Percentiles rank a stretch among this genome's conserved stretches.
Conservation (phyloP, 2,888 invertebrate genomes). For the Nemurella pictetii region DNA sequence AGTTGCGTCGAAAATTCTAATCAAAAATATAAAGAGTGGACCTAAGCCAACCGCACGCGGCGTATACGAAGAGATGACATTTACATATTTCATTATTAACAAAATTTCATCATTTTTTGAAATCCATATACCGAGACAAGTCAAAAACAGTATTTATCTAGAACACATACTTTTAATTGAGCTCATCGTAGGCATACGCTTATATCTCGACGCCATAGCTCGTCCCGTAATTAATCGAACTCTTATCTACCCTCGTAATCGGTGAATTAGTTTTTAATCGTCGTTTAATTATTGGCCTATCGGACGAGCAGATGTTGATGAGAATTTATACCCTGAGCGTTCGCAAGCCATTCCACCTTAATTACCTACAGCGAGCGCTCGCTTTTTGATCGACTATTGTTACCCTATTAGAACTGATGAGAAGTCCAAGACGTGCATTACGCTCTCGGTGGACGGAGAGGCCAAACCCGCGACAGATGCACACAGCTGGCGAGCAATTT, state of each 20-base stretch:
- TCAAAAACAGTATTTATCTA: background rate
- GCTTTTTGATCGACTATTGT: background rate
- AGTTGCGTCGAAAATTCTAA: background rate
- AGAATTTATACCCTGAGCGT: background rate
- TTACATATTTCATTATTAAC: background rate
- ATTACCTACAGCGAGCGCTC: background rate
- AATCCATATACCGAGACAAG: too few relatives aligned
- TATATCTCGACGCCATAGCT: background rate
- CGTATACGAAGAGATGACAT: background rate
- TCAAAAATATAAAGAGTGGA: background rate
- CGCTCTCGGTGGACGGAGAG: background rate
- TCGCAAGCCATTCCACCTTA: background rate
- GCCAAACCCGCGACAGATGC: background rate
- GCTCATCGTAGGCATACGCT: slow-evolving; percentile 1
- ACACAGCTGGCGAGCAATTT: background rate
- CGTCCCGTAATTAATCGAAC: slow-evolving; percentile 15
- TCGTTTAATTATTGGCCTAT: slow-evolving; percentile 8
- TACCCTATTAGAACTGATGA: background rate
- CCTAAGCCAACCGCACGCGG: background rate
- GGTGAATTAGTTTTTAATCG: slow-evolving; percentile 23
- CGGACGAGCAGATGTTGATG: background rate
- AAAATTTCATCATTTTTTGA: too few relatives aligned
- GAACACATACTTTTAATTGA: background rate
- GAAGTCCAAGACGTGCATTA: background rate
- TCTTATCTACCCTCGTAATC: slow-evolving; percentile 16